Conservation (phyloP, 2,797 vertebrate genomes). For the Scolopax rusticola region DNA sequence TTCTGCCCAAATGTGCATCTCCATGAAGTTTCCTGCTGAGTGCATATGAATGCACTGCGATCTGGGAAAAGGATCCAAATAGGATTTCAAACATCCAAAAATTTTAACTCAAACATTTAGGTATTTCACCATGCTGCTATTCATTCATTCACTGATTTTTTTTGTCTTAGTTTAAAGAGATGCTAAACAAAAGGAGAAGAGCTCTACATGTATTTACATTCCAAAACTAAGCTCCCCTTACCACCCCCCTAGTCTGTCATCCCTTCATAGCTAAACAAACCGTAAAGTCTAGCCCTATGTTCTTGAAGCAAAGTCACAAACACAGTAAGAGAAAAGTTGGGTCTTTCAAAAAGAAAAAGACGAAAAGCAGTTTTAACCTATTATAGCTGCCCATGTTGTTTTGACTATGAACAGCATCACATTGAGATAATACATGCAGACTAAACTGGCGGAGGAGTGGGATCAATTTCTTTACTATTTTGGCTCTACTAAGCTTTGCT, state of each 20-base stretch:
- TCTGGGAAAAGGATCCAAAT: slow-evolving; percentile 87
- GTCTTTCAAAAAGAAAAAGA: slow-evolving; percentile 42
- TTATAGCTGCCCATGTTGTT: slow-evolving; percentile 47
- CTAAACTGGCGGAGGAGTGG: slow-evolving; percentile 24
- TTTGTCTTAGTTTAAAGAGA: slow-evolving; percentile 87
- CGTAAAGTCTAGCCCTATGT: slow-evolving; percentile 77
- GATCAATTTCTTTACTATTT: slow-evolving; percentile 57
- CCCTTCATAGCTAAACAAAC: slow-evolving; percentile 84
- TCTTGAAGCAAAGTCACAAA: slow-evolving; percentile 75
- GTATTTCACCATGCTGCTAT: slow-evolving; percentile 85
- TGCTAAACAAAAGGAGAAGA: slow-evolving; percentile 84
- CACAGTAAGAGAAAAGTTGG: slow-evolving; percentile 65
- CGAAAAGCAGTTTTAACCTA: slow-evolving; percentile 37
- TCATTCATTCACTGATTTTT: slow-evolving; percentile 85
- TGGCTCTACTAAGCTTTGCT: slow-evolving; percentile 27
- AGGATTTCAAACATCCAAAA: slow-evolving; percentile 87
- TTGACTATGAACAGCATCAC: slow-evolving; percentile 26
- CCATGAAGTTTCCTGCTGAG: slow-evolving; percentile 84
- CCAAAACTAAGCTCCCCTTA: slow-evolving; percentile 83
- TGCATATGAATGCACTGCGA: slow-evolving; percentile 82
- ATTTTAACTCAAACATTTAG: slow-evolving; percentile 83
- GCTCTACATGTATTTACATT: slow-evolving; percentile 86
- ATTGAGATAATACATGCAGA: neutral
- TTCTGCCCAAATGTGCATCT: slow-evolving; percentile 84
- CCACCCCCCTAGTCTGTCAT: slow-evolving; percentile 81